These are phyloP conservation scores for Paedocypris micromegethes DNA, from an alignment of 2,797 vertebrate species.

Conservation along the genomic window DNA sequence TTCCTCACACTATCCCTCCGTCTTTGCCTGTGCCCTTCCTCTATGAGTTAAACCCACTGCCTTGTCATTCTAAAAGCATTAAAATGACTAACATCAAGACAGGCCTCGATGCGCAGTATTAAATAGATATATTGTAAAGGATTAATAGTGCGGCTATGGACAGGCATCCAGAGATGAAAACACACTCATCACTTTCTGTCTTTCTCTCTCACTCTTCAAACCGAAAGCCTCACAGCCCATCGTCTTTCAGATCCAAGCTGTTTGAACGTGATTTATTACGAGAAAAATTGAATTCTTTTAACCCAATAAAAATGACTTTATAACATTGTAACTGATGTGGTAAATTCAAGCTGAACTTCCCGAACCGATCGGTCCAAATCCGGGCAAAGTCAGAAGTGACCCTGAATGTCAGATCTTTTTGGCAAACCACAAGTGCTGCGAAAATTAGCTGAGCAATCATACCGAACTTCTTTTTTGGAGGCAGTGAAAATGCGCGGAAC, in stretches of 20 bases:
- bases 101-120: slow-evolving; percentile 60
- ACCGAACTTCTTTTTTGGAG: slow-evolving; percentile 7
- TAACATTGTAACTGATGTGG: no score
- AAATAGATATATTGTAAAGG: slow-evolving; percentile 66
- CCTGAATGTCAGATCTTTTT: neutral
- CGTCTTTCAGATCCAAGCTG: slow-evolving; percentile 58
- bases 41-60: slow-evolving; percentile 45
- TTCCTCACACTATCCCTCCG: slow-evolving; percentile 19
- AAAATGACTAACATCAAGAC: slow-evolving; percentile 62
- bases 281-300: slow-evolving; percentile 3
- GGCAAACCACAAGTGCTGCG: neutral
- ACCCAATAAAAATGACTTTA: no score
- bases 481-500: neutral
- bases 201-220: slow-evolving; percentile 14
- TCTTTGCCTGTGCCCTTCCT: slow-evolving; percentile 12
- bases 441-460: slow-evolving; percentile 1
- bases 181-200: slow-evolving; percentile 61
- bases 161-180: slow-evolving; percentile 56
- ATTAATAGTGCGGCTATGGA: slow-evolving; percentile 66
- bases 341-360: no score
- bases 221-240: slow-evolving; percentile 33
- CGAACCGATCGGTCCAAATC: no score
- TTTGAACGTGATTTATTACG: slow-evolving; percentile 27
- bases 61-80: slow-evolving; percentile 55
- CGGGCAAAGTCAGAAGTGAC: no score